Percentiles rank a stretch among this genome's conserved stretches.
phyloP scores from a whole-genome alignment of 2,797 vertebrate genomes.

The Miichthys miiuy region DNA sequence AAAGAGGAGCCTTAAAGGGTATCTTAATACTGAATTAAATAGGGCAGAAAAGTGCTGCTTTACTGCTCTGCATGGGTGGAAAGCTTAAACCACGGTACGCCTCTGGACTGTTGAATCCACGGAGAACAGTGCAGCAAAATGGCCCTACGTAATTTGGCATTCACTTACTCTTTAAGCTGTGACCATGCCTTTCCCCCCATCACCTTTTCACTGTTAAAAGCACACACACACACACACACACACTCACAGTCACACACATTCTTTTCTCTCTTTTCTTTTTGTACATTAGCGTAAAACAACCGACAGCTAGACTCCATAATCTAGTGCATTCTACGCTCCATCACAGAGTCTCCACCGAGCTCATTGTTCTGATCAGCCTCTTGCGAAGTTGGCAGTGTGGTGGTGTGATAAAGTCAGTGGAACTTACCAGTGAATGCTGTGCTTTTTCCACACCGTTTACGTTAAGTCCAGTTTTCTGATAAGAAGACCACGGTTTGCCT shows the following conservation, averaged over 20 bases:
- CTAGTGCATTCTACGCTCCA: conserved; percentile 28
- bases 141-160: conserved; percentile 33
- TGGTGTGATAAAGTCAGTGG: conserved; percentile 25
- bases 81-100: conserved; percentile 11
- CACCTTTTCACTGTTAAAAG: conserved; percentile 62
- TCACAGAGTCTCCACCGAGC: conserved; percentile 12
- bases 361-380: conserved; percentile 39
- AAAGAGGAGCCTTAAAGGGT: conserved; percentile 62
- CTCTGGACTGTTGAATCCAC: background rate
- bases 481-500: conserved; percentile 41
- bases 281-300: conserved; percentile 35
- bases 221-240: conserved; percentile 54
- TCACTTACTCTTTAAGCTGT: conserved; percentile 62
- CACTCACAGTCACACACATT: conserved; percentile 3
- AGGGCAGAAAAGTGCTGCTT: conserved; percentile 32
- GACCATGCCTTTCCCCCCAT: conserved; percentile 57
- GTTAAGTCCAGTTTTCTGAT: conserved; percentile 27
- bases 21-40: conserved; percentile 55
- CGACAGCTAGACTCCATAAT: conserved; percentile 36
- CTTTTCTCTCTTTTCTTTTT: conserved; percentile 42
- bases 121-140: conserved; percentile 10
- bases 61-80: conserved; percentile 21
- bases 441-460: conserved; percentile 52
- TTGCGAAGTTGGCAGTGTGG: conserved; percentile 11
- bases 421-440: conserved; percentile 57